Percentiles rank a stretch among this genome's conserved stretches.
Conservation (phyloP, 2,888 invertebrate species). For the Lumbricus terrestris region DNA sequence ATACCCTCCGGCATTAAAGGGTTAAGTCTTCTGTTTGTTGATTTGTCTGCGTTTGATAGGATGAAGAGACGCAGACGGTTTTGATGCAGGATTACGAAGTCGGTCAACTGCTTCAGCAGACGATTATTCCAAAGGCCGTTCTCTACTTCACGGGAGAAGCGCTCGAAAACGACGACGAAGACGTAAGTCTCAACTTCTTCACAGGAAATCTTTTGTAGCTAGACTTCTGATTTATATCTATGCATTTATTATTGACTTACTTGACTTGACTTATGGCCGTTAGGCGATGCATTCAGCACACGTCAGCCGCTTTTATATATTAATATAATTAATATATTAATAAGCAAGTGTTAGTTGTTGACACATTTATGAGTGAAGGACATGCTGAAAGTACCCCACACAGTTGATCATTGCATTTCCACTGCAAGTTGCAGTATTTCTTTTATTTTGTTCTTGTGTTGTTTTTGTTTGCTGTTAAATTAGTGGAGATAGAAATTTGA, state of each 20-base stretch:
- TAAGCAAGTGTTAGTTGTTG: too few species aligned
- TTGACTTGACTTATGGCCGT: too few species aligned
- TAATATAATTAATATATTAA: too few species aligned
- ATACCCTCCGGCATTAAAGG: too few species aligned
- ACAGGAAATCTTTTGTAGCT: neutral
- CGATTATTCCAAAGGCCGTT: slow-evolving; percentile 26
- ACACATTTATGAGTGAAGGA: too few species aligned
- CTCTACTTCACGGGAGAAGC: slow-evolving; percentile 32
- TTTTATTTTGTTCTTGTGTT: neutral
- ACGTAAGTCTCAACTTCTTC: neutral
- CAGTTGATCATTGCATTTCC: too few species aligned
- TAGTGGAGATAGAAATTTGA: neutral
- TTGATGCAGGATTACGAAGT: slow-evolving; percentile 24
- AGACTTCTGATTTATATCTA: neutral
- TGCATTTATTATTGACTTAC: too few species aligned
- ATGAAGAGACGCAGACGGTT: slow-evolving; percentile 10
- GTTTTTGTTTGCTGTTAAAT: neutral
- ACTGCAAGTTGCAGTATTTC: too few species aligned
- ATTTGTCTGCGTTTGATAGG: neutral
- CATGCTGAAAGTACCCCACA: too few species aligned
- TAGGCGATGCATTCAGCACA: too few species aligned
- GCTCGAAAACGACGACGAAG: slow-evolving; percentile 26
- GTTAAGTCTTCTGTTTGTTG: too few species aligned
- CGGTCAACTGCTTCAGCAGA: slow-evolving; percentile 25
- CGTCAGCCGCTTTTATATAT: too few species aligned